phyloP scores from a whole-genome alignment of 2,888 invertebrate species.

The Pocota personata region DNA sequence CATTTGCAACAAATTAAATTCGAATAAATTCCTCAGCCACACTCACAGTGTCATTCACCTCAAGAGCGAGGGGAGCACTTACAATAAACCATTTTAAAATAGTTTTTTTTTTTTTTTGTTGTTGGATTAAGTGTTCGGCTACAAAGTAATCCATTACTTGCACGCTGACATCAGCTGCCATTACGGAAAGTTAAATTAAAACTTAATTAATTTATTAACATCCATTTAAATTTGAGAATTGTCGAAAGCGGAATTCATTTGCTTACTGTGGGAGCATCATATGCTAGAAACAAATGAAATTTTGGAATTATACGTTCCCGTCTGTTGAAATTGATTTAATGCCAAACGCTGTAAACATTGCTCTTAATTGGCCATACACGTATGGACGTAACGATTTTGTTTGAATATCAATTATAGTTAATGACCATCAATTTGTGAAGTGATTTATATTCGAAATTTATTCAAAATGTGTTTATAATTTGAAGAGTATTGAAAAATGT shows the following conservation, averaged over 20 bases:
- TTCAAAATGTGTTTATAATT: background rate
- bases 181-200: conserved; percentile 69
- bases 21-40: conserved; percentile 60
- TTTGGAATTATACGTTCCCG: conserved; percentile 38
- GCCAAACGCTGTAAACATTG: conserved; percentile 37
- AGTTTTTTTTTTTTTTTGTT: conserved; percentile 41
- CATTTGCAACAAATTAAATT: conserved; percentile 70
- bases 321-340: conserved; percentile 19
- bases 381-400: conserved; percentile 24
- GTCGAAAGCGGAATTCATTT: conserved; percentile 57
- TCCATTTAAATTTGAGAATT: conserved; percentile 71
- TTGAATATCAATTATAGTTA: conserved; percentile 64
- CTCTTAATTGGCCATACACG: conserved; percentile 53
- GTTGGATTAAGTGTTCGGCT: background rate
- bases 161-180: conserved; percentile 69
- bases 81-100: conserved; percentile 43
- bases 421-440: conserved; percentile 53
- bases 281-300: conserved; percentile 59
- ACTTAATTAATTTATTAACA: conserved; percentile 73
- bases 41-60: conserved; percentile 29
- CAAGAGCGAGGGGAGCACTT: background rate
- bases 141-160: conserved; percentile 59
- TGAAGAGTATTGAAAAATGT: background rate
- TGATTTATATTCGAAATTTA: conserved; percentile 56
- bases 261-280: conserved; percentile 60